Base-by-base conservation (phyloP, 2,888 invertebrate species). In the Sarcophaga variegata region DNA sequence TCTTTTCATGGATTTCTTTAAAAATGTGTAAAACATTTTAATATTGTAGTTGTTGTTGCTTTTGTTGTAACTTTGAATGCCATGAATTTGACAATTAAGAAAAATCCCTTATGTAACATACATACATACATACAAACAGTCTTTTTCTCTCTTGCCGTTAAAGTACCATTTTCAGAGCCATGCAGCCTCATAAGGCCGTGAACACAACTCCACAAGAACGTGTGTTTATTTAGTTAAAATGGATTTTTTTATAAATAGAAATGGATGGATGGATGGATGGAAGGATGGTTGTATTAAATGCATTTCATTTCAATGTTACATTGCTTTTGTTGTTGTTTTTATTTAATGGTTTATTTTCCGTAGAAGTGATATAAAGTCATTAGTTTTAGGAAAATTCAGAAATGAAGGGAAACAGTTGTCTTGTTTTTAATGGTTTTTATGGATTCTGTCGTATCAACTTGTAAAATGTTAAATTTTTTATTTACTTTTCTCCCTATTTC, bases 331-430 rank as follows among this genome's bases (percentile, higher is more conserved):
- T 72, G 64, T 67, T 47, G 22, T 75, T 17, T 54, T 54, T 14
- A 54, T 17, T 54, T 54, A 17, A 54, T 54, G 54, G 17, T 54
- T 54, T 17, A 71, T 62, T 71, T 79, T 79, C 72, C 63, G 60
- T 54, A 67, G 81, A 81, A 83, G 69, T 72, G 72, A 85, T 77
- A 83, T 80, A 85, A 83, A 82, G 20, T 72, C 85, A 87, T 83
- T 87, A 45, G 80, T 80, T 85, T 83, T 27, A 45, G 14, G 14
- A 74, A 81, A 83, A 71, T 71, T 47, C 54, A 63, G 75, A 22
- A 78, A 70, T 22, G 70, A 78, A 54, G 54, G 54, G 17, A 54
- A 37, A 37, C 37, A 66, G 66, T 81, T 75, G 78, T 81, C 27
- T 63, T 59, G 59, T 81, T 62, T 62, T 10, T 64, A 27, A 63